phyloP scores from a whole-genome alignment of 2,888 invertebrate genomes.

The Dynastes tityus region DNA sequence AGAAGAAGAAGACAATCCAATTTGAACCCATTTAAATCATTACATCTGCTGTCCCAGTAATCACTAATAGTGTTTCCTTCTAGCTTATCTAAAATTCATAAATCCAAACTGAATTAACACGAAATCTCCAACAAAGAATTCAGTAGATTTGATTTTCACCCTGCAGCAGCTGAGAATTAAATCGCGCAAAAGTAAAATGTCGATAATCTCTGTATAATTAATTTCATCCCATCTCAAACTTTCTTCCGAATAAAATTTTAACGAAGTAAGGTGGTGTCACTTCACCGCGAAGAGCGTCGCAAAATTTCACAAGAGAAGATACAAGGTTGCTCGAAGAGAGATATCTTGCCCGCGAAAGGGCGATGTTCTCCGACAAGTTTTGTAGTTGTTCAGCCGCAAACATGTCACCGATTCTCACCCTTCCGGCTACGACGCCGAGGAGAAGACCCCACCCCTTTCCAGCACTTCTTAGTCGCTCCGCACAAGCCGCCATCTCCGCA shows the following conservation, averaged over 20 bases:
- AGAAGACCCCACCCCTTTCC: conserved; percentile 13
- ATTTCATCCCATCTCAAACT: neutral
- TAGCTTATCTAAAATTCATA: too few species aligned
- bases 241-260: neutral
- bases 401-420: conserved; percentile 65
- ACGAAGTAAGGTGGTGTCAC: neutral
- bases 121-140: too few species aligned
- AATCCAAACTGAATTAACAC: too few species aligned
- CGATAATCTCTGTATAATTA: conserved; percentile 9
- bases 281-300: neutral
- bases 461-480: conserved; percentile 29
- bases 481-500: conserved; percentile 42
- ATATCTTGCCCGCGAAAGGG: conserved; percentile 15
- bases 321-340: conserved; percentile 19
- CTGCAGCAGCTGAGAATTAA: too few species aligned
- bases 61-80: too few species aligned
- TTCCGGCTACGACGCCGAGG: conserved; percentile 32
- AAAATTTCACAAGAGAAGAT: neutral
- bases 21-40: too few species aligned
- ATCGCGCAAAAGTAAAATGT: too few species aligned
- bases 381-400: conserved; percentile 70
- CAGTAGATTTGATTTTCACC: too few species aligned
- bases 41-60: too few species aligned
- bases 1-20: too few species aligned
- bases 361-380: conserved; percentile 66